These are phyloP conservation scores for Caenorhabditis sinica DNA, from an alignment of 2,888 invertebrate species.

Conservation along the genomic window DNA sequence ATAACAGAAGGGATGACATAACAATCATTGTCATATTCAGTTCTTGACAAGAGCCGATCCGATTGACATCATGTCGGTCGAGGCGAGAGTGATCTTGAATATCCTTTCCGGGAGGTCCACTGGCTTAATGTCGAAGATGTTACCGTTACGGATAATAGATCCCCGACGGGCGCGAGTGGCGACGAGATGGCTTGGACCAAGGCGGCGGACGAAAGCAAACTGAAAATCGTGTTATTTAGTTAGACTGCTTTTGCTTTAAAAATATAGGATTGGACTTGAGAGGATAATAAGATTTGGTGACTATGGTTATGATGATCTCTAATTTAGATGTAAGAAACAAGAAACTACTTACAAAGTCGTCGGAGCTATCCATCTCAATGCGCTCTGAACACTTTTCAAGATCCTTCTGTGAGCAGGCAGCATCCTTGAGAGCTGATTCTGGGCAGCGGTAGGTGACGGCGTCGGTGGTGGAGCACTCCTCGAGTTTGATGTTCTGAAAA, in stretches of 20 bases:
- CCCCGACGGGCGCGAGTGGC: constrained; percentile 35
- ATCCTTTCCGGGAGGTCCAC: constrained; percentile 38
- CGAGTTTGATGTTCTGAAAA: constrained; percentile 52
- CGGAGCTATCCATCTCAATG: constrained; percentile 44
- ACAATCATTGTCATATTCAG: constrained; percentile 26
- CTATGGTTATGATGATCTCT: neutral
- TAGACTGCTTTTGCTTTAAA: neutral
- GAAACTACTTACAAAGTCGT: constrained; percentile 35
- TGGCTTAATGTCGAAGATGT: constrained; percentile 57
- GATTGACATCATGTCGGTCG: constrained; percentile 48
- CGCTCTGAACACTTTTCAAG: constrained; percentile 47
- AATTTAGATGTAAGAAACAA: neutral
- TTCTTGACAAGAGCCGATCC: constrained; percentile 46
- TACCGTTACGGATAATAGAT: constrained; percentile 50
- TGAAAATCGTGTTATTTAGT: constrained; percentile 21
- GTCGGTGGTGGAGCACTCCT: constrained; percentile 54
- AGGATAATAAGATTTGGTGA: neutral
- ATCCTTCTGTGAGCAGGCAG: constrained; percentile 37
- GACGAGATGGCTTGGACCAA: constrained; percentile 34
- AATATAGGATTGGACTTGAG: neutral
- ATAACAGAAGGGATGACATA: neutral
- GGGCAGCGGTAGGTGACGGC: constrained; percentile 38
- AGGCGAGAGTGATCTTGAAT: constrained; percentile 39
- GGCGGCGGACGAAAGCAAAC: constrained; percentile 49
- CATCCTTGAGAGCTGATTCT: constrained; percentile 22